Evolutionary conservation across 2,888 invertebrate genomes (phyloP), one percentile per base, ranked within the genome.

Genomic region (Trichogramma evanescens): DNA sequence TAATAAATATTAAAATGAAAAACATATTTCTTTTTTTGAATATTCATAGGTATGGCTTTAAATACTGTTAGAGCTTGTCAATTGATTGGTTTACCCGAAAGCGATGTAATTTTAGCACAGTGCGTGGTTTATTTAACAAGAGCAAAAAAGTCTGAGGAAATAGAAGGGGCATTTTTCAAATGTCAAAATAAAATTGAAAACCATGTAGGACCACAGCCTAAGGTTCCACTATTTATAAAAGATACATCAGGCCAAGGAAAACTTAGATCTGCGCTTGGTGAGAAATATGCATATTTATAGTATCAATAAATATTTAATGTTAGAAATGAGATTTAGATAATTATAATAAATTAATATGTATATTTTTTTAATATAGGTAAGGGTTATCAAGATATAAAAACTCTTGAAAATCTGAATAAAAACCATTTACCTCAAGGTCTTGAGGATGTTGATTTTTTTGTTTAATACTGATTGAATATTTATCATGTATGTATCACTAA

Each of bases 71-170:
- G 91, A 68, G 90, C 88, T 2, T 90, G 90, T 71, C 89, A 91
- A 74, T 81, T 89, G 64, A 80, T 92, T 49, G 92, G 92, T 5
- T 88, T 88, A 89, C 91, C 91, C 0, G 92, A 92, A 72, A 86
- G 88, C 69, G 88, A 89, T 74, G 87, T 90, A n/a, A 77, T 89
- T 58, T 76, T 93, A 41, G 89, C 88, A 9, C 90, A 92, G 71
- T 89, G 89, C 72, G 88, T 87, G 3, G 86, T 88, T 54, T 86
- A 91, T 71, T 79, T 92, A 51, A 88, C 91, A 0, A 80, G 88
- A 68, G 89, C 91, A 6, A 85, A 87, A 7, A 92, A 92, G 74
- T 89, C 88, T 7, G 69, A 55, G n/a, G 56, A 64, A 38, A 8
- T 69, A 10, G 50, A 72, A 69, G 75, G 51, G 76, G 80, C 54